These are phyloP conservation scores for Habropoda laboriosa DNA, from an alignment of 1,140 invertebrate species.

Conservation along the genomic window DNA sequence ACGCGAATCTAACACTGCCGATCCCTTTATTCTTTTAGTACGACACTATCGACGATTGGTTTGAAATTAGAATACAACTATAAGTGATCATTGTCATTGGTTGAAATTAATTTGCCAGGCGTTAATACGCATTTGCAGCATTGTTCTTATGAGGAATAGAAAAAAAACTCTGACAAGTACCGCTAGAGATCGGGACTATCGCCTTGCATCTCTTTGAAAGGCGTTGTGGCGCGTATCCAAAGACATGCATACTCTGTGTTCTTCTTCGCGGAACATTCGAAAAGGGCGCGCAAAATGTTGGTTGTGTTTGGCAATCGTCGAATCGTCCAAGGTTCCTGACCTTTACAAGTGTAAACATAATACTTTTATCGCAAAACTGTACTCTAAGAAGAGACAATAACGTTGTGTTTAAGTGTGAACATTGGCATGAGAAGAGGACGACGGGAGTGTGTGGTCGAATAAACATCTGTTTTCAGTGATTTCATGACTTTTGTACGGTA, in stretches of 20 bases:
- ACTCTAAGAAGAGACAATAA: background rate
- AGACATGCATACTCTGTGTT: background rate
- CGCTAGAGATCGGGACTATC: conserved; percentile 12
- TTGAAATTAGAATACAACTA: background rate
- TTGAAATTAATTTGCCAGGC: too few relatives aligned
- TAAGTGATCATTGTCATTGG: background rate
- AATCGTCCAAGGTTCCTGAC: background rate
- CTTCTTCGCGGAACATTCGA: background rate
- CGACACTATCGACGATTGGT: too few relatives aligned
- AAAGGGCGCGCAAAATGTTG: background rate
- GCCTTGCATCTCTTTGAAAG: background rate
- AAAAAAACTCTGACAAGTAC: background rate
- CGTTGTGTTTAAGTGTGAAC: conserved; percentile 27
- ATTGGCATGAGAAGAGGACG: too few relatives aligned
- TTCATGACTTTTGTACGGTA: background rate
- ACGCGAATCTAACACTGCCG: too few relatives aligned
- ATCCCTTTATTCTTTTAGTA: too few relatives aligned
- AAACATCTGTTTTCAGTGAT: too few relatives aligned
- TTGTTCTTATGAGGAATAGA: background rate
- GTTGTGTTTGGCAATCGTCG: background rate
- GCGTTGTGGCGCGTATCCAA: background rate
- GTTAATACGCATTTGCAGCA: background rate
- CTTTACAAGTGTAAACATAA: background rate
- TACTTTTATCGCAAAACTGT: background rate
- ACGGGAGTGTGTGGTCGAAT: too few relatives aligned